Percentiles rank a stretch among this genome's conserved stretches.
Conservation (phyloP, 2,113 vertebrate genomes). For the Xenus cinereus region DNA sequence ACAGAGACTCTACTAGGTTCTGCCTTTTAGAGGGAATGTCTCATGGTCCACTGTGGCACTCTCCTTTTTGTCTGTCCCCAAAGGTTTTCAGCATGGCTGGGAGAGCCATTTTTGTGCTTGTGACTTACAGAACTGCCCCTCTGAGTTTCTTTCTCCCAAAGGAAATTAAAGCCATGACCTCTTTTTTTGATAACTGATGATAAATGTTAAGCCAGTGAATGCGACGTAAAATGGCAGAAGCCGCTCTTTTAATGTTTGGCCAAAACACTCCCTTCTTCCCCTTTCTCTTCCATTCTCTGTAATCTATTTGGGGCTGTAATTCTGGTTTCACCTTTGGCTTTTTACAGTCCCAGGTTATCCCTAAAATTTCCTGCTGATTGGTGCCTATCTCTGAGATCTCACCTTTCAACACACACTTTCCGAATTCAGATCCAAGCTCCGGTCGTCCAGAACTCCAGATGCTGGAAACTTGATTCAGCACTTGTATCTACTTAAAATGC, state of each 20-base stretch:
- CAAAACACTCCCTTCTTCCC: not conserved
- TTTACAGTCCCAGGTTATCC: not conserved
- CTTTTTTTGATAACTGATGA: not conserved
- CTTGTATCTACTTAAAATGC: not conserved
- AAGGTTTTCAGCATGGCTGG: not conserved
- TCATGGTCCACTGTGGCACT: not conserved
- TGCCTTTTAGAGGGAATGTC: not conserved
- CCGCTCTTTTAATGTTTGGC: not conserved
- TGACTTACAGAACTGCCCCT: not conserved
- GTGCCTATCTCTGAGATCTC: not conserved
- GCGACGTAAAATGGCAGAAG: not conserved
- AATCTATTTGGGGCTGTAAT: not conserved
- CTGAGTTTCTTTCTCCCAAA: not conserved
- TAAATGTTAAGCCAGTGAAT: not conserved
- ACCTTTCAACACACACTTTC: not conserved
- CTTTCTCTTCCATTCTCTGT: not conserved
- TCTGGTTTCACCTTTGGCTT: not conserved
- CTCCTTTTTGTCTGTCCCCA: not conserved
- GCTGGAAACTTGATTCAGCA: not conserved
- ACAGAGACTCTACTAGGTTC: not conserved
- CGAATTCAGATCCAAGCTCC: not conserved
- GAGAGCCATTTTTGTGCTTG: not conserved
- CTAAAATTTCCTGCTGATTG: not conserved
- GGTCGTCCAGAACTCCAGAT: not conserved
- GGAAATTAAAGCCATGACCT: not conserved